These are phyloP conservation scores for Cosmopolites sordidus DNA, from an alignment of 2,888 invertebrate species.

Conservation along the genomic window DNA sequence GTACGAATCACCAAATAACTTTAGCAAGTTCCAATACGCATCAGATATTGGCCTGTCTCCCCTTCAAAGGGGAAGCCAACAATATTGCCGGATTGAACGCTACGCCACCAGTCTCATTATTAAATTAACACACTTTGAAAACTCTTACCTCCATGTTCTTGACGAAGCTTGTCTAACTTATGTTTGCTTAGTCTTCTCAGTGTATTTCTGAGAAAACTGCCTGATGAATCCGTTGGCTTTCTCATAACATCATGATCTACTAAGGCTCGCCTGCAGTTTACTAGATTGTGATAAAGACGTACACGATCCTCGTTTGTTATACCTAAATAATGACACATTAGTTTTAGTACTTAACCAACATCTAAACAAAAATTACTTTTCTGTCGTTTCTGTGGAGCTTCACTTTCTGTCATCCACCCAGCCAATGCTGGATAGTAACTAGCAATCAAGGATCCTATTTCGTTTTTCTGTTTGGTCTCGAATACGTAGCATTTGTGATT, in stretches of 20 bases:
- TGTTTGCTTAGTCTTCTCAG: constrained; percentile 80
- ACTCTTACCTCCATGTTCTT: constrained; percentile 54
- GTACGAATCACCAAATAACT: too few relatives aligned
- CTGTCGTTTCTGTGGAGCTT: constrained; percentile 58
- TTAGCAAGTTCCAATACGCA: too few relatives aligned
- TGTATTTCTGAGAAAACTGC: constrained; percentile 86
- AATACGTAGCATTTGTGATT: constrained; percentile 86
- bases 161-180: constrained; percentile 70
- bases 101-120: too few relatives aligned
- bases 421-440: constrained; percentile 85
- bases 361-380: constrained; percentile 42
- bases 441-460: constrained; percentile 88
- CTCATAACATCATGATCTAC: constrained; percentile 79
- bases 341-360: too few relatives aligned
- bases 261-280: constrained; percentile 75
- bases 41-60: too few relatives aligned
- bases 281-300: constrained; percentile 80
- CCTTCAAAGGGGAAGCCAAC: too few relatives aligned
- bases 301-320: constrained; percentile 87
- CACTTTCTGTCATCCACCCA: constrained; percentile 74
- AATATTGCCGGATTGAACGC: too few relatives aligned
- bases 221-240: constrained; percentile 77
- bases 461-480: constrained; percentile 84
- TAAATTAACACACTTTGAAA: too few relatives aligned
- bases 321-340: constrained; percentile 46